These are phyloP conservation scores for Nycticryphes semicollaris DNA, from an alignment of 2,113 vertebrate species.

Conservation along the genomic window DNA sequence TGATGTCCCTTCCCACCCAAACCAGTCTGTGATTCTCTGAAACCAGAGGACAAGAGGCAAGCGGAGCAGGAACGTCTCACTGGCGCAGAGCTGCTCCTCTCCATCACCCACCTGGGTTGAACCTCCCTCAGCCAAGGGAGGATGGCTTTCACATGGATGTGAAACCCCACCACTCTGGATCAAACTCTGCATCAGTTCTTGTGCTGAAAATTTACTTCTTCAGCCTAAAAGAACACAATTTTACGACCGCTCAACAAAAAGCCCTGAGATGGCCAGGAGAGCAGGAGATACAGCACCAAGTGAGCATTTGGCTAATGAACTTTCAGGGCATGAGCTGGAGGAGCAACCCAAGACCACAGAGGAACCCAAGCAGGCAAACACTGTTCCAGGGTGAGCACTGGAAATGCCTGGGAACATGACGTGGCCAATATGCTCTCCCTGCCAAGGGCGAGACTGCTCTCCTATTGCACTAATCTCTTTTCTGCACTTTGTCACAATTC, in stretches of 20 bases:
- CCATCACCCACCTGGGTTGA: rapidly evolving
- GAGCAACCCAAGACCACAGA: background rate
- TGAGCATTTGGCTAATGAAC: background rate
- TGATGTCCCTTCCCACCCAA: background rate
- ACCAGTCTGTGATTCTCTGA: background rate
- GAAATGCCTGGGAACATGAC: rapidly evolving
- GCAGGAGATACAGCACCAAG: background rate
- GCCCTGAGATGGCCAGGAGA: rapidly evolving
- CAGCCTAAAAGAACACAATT: background rate
- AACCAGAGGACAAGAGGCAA: background rate
- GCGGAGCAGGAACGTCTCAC: rapidly evolving
- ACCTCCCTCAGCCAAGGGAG: background rate
- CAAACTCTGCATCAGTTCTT: rapidly evolving
- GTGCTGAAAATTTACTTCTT: background rate
- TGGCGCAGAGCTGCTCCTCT: background rate
- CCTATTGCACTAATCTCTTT: background rate
- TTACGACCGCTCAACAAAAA: background rate
- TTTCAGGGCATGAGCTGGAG: background rate
- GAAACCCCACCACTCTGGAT: background rate
- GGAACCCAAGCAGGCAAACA: background rate
- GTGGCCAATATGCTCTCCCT: rapidly evolving
- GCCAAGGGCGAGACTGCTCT: rapidly evolving
- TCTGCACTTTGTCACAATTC: constrained; percentile 42
- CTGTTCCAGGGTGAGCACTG: background rate
- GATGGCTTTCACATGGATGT: rapidly evolving